These are phyloP conservation scores for Rhinolophus ferrumequinum DNA, from an alignment of 2,113 vertebrate species.

Conservation along the genomic window DNA sequence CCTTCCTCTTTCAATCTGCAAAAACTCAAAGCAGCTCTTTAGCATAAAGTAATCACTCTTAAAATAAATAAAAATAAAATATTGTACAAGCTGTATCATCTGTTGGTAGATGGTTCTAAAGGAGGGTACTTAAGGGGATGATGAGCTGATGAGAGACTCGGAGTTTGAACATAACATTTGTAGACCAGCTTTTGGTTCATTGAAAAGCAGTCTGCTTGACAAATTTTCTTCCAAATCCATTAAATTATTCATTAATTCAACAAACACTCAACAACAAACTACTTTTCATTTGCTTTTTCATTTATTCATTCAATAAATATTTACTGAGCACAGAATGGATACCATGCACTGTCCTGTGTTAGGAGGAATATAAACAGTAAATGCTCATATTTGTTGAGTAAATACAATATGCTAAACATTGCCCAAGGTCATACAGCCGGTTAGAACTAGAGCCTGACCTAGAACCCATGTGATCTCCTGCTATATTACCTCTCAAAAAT, in stretches of 20 bases:
- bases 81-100: not conserved
- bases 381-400: not conserved
- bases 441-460: not conserved
- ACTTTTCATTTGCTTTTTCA: slow-evolving; percentile 59
- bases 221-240: not conserved
- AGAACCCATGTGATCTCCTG: not conserved
- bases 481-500: not conserved
- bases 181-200: slow-evolving; percentile 24
- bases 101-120: not conserved
- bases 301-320: slow-evolving; percentile 75
- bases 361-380: slow-evolving; percentile 26
- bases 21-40: not conserved
- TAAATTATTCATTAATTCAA: slow-evolving; percentile 71
- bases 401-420: not conserved
- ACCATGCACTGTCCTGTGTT: not conserved
- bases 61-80: slow-evolving; percentile 24
- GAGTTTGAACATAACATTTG: not conserved
- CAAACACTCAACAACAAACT: slow-evolving; percentile 47
- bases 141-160: not conserved
- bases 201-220: not conserved
- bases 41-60: not conserved
- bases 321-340: slow-evolving; percentile 43
- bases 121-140: not conserved
- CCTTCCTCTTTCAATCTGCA: not conserved
- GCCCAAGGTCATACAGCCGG: not conserved